Conservation (phyloP, 2,113 vertebrate genomes). For the Rhombomys opimus region DNA sequence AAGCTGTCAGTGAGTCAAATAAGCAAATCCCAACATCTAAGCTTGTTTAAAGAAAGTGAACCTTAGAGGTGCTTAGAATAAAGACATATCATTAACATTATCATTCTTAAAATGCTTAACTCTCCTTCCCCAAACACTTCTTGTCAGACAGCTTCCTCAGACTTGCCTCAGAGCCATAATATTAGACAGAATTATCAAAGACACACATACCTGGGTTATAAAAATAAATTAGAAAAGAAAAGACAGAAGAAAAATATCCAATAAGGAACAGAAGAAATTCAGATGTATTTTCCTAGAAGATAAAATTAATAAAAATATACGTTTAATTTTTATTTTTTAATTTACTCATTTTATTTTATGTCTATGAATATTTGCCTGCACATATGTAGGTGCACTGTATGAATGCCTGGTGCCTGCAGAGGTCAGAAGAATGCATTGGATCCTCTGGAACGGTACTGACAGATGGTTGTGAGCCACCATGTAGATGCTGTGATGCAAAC, state of each 20-base stretch:
- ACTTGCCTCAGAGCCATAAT: neutral
- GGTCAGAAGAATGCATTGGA: neutral
- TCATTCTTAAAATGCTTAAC: neutral
- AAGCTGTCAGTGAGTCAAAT: too few species aligned
- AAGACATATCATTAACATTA: neutral
- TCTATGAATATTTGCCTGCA: neutral
- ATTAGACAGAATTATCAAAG: neutral
- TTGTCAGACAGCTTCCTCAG: neutral
- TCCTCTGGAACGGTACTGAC: neutral
- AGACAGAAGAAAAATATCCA: neutral
- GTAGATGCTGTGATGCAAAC: neutral
- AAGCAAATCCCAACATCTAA: neutral
- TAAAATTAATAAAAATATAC: neutral
- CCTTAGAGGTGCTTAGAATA: neutral
- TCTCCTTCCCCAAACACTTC: neutral
- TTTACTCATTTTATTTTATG: neutral
- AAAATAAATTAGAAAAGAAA: neutral
- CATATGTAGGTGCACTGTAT: neutral
- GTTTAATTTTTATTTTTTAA: neutral
- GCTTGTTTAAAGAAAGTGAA: neutral
- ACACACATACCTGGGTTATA: neutral
- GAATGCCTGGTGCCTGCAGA: neutral
- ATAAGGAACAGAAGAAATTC: neutral
- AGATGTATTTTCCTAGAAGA: neutral
- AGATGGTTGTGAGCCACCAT: neutral